These are phyloP conservation scores for Phycodurus eques DNA, from an alignment of 2,113 vertebrate genomes.

Conservation along the genomic window DNA sequence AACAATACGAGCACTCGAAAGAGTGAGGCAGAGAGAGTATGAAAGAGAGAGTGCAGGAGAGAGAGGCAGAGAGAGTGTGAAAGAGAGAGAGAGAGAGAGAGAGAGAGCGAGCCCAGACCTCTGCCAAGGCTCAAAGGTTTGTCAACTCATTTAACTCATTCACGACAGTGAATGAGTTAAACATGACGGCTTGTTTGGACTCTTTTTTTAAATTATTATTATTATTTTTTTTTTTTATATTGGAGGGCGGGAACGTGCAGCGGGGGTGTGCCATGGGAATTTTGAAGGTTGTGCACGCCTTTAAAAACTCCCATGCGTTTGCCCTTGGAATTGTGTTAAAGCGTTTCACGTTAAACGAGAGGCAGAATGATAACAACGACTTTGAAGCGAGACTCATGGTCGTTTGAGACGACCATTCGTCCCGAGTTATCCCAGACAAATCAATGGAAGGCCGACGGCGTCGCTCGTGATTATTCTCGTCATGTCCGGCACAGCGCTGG, in stretches of 20 bases:
- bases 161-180: no score
- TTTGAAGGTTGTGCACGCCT: neutral
- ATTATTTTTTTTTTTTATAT: neutral
- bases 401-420: neutral
- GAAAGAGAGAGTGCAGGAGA: neutral
- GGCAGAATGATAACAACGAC: neutral
- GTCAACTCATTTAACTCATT: neutral
- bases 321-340: neutral
- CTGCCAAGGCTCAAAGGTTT: neutral
- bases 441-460: conserved; percentile 1
- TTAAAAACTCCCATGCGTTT: neutral
- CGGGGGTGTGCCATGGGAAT: neutral
- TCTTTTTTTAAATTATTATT: neutral
- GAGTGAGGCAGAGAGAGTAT: neutral
- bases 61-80: neutral
- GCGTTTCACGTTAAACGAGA: neutral
- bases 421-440: neutral
- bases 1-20: neutral
- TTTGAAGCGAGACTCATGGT: neutral
- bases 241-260: no score
- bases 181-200: neutral
- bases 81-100: neutral
- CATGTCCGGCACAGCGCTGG: conserved; percentile 35
- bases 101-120: neutral
- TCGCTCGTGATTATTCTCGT: conserved; percentile 63